Evolutionary conservation across 2,888 invertebrate genomes (phyloP).

Genomic region (Eristalis tenax): DNA sequence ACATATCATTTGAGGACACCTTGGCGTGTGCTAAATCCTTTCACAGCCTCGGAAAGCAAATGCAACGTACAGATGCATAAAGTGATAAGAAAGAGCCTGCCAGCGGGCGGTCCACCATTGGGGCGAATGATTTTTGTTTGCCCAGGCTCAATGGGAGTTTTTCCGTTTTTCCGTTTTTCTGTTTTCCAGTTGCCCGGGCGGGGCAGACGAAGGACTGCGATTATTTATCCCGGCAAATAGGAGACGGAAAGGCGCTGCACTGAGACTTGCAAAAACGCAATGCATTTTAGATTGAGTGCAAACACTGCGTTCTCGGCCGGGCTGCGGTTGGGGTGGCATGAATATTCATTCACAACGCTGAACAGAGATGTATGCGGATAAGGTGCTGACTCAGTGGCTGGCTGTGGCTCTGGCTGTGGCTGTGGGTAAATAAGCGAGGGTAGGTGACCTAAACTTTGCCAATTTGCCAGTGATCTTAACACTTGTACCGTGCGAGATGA

Average conservation of each 20-base stretch:
- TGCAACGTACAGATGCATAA: slow-evolving; percentile 70
- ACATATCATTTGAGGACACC: slow-evolving; percentile 55
- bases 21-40: slow-evolving; percentile 51
- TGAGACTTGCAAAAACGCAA: slow-evolving; percentile 69
- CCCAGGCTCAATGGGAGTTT: slow-evolving; percentile 9
- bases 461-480: slow-evolving; percentile 63
- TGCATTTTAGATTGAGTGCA: slow-evolving; percentile 70
- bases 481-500: slow-evolving; percentile 22
- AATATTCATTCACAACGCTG: slow-evolving; percentile 63
- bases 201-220: neutral
- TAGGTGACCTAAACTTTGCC: slow-evolving; percentile 68
- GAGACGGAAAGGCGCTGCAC: neutral
- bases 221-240: slow-evolving; percentile 66
- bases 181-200: neutral
- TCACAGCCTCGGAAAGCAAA: slow-evolving; percentile 47
- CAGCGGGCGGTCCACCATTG: slow-evolving; percentile 55
- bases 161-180: neutral
- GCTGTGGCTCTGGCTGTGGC: slow-evolving; percentile 8
- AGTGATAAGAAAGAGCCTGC: slow-evolving; percentile 67
- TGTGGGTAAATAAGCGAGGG: slow-evolving; percentile 59
- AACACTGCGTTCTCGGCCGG: slow-evolving; percentile 34
- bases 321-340: slow-evolving; percentile 17
- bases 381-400: slow-evolving; percentile 56
- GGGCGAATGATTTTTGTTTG: slow-evolving; percentile 63
- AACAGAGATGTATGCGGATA: slow-evolving; percentile 70